phyloP scores from a whole-genome alignment of 2,797 vertebrate species.

The Vespertilio murinus region DNA sequence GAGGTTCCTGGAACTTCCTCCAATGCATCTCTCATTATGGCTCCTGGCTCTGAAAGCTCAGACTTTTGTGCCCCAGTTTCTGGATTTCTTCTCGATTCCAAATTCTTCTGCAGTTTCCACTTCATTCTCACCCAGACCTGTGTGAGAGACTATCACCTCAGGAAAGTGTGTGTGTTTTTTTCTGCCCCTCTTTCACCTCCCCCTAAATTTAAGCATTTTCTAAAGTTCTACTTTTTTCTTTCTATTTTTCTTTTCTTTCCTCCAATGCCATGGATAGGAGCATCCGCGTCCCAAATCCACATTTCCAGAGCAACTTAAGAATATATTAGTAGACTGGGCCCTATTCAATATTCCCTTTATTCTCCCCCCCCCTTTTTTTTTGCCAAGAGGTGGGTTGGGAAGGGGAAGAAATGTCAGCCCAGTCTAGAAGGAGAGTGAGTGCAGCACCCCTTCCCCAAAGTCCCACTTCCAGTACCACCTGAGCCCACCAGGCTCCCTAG shows the following conservation, averaged over 20 bases:
- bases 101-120: neutral
- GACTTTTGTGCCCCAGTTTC: neutral
- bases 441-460: neutral
- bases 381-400: neutral
- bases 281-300: neutral
- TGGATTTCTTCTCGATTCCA: constrained; percentile 22
- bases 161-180: neutral
- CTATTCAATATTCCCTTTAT: neutral
- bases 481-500: neutral
- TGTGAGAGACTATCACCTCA: too few species aligned
- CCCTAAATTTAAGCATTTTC: neutral
- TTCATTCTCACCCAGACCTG: neutral
- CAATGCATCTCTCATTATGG: neutral
- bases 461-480: neutral
- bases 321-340: neutral
- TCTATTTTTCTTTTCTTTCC: neutral
- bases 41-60: neutral
- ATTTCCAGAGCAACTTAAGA: neutral
- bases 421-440: neutral
- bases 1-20: neutral
- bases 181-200: neutral
- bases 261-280: neutral
- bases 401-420: neutral
- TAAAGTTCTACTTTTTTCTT: neutral
- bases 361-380: neutral